Percentiles rank a stretch among this genome's conserved stretches.
phyloP scores from a whole-genome alignment of 1,140 invertebrate genomes.

The Adoxophyes honmai region DNA sequence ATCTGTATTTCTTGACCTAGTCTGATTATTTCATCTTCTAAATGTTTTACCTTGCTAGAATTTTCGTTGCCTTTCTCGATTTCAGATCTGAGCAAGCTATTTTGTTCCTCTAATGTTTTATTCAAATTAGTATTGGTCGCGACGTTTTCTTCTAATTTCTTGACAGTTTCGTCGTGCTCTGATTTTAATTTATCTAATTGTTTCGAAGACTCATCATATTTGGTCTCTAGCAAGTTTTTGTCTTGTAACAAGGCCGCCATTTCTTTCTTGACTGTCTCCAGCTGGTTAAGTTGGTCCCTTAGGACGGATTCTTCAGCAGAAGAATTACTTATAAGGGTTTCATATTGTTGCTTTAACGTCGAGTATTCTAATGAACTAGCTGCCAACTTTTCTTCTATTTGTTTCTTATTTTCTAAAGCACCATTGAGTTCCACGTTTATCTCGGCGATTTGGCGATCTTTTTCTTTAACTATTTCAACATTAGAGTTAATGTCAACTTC shows the following conservation, averaged over 20 bases:
- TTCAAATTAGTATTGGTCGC: constrained; percentile 39
- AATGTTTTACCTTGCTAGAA: constrained; percentile 43
- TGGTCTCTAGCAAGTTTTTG: constrained; percentile 48
- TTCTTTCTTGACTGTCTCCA: constrained; percentile 59
- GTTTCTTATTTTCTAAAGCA: constrained; percentile 67
- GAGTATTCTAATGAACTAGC: constrained; percentile 43
- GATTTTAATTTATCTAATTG: constrained; percentile 68
- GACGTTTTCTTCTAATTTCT: constrained; percentile 42
- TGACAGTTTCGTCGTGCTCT: constrained; percentile 35
- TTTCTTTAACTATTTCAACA: constrained; percentile 68
- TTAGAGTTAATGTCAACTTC: constrained; percentile 72
- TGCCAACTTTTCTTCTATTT: constrained; percentile 67
- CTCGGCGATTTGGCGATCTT: constrained; percentile 72
- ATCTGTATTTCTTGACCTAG: constrained; percentile 45
- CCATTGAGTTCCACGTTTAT: constrained; percentile 75
- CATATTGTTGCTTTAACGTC: constrained; percentile 63
- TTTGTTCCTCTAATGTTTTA: constrained; percentile 52
- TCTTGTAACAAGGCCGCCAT: constrained; percentile 44
- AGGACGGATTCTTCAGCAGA: constrained; percentile 60
- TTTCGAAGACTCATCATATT: constrained; percentile 54
- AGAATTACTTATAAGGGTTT: constrained; percentile 60
- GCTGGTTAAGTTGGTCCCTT: constrained; percentile 56
- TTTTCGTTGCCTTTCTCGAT: constrained; percentile 70
- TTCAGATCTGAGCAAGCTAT: constrained; percentile 69
- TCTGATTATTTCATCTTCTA: constrained; percentile 47